Evolutionary conservation across 2,113 vertebrate species (phyloP), one percentile per base, ranked within the genome.

Genomic region (Gila orcuttii): DNA sequence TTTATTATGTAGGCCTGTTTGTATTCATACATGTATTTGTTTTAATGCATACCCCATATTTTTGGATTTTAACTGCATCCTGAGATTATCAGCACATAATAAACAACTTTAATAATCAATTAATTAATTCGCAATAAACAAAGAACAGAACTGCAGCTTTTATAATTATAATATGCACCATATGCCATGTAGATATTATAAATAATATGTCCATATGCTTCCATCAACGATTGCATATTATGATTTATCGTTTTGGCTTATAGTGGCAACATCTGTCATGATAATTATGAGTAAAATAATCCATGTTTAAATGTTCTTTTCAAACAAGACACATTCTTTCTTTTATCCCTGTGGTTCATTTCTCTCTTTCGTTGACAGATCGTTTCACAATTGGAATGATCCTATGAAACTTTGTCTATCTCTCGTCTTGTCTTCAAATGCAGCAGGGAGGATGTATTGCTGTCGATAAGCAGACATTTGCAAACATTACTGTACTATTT

Each of bases 401-500:
- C 69, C 21, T n/a, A 73, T 42, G 69, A 73, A 42, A 73, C 21
- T 36, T 6, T n/a, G 68, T 71, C 68, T 12, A 17, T 77, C 31
- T 52, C 75, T 39, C 8, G 4, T 36, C 9, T 28, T 57, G 28
- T 78, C 4, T 36, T 69, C 50, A 84, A 81, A 39, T 3, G 50
- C 36, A 78, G 36, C 71, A 42, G 57, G 60, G 17, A 75, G 85
- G 28, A 79, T 62, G 52, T 62, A 82, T 68, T 60, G 23, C 33
- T 42, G 33, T 83, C 62, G 1, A 17, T 81, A 69, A 84, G 55
- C 21, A 39, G 84, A 57, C 23, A 59, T 86, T 86, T 79, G 33
- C 36, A 25, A 47, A 19, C 36, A 83, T 75, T 80, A 23, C 76
- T 69, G 83, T 76, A 42, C 45, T 82, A 28, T 88, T 88, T 68